Evolutionary conservation across 2,113 vertebrate species (phyloP).

Genomic region (Ptychochromis oligacanthus): DNA sequence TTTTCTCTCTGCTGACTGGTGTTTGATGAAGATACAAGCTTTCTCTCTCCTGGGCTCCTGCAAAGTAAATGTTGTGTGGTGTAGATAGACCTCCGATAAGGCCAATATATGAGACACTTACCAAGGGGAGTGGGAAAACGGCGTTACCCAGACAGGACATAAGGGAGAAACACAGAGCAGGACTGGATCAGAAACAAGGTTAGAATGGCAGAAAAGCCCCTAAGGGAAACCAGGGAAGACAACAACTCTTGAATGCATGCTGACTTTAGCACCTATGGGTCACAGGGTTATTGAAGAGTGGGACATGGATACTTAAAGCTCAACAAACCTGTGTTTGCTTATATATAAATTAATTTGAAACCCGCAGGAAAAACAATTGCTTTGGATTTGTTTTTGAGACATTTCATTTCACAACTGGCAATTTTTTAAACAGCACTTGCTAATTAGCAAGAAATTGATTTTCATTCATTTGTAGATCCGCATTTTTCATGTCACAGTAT

Average conservation of each 20-base stretch:
- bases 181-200: constrained; percentile 65
- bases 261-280: constrained; percentile 33
- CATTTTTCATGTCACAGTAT: background rate
- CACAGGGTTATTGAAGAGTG: constrained; percentile 34
- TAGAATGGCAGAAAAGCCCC: constrained; percentile 62
- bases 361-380: background rate
- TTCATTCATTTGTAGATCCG: background rate
- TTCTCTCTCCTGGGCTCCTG: constrained; percentile 70
- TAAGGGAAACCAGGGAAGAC: constrained; percentile 45
- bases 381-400: background rate
- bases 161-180: constrained; percentile 36
- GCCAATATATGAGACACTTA: constrained; percentile 64
- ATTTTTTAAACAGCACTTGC: background rate
- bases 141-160: constrained; percentile 55
- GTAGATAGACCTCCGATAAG: constrained; percentile 73
- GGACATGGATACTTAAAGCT: constrained; percentile 17
- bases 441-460: background rate
- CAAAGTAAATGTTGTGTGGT: constrained; percentile 69
- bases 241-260: constrained; percentile 41
- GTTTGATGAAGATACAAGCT: constrained; percentile 85
- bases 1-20: constrained; percentile 78
- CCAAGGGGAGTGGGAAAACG: constrained; percentile 47
- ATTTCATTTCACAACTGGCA: background rate
- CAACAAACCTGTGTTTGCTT: constrained; percentile 18
- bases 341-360: background rate